Evolutionary conservation across 2,797 vertebrate genomes (phyloP), one percentile per base, ranked within the genome.

Genomic region (Anas bahamensis): DNA sequence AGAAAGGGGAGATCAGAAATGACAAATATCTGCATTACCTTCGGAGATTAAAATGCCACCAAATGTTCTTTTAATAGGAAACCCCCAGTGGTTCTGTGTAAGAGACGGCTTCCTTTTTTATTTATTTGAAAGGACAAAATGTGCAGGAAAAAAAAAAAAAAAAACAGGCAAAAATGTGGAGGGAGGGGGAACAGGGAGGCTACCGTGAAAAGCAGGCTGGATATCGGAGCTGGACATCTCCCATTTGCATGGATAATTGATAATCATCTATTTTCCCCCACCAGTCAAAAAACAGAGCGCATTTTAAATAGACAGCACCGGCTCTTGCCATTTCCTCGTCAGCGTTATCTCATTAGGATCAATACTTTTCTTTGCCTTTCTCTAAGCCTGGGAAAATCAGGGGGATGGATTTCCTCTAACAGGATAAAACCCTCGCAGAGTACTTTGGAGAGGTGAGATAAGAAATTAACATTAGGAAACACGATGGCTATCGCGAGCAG

Each of bases 11-110:
- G 91, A 96, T 97, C 86, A 92, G 90, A 90, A 94, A 96, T 96
- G 95, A 97, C 96, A 97, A 97, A 97, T 95, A 95, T 93, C 96
- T 93, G 81, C 94, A 96, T 97, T 96, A 95, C 90, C 92, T 96
- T 84, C 87, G 3, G 76, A 95, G 96, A 95, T 96, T 97, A 95
- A 96, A 97, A 97, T 94, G 91, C 95, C 92, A 93, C 76, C 75
- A 76, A 94, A 95, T 93, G 93, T 74, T 86, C 91, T 95, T 95
- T 95, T 94, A 74, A 94, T 94, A 69, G 18, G 74, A 93, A 93
- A 85, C 48, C 0, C 2, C 39, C 5, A 7, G 71, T 80, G 92
- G 76, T 63, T 88, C 86, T 78, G 90, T 76, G 90, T 22, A 13
- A 89, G 68, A 46, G 86, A 48, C 64, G 2, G 1, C 19, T 74